Conservation (phyloP, 2,113 vertebrate genomes). For the Cebidichthys violaceus region DNA sequence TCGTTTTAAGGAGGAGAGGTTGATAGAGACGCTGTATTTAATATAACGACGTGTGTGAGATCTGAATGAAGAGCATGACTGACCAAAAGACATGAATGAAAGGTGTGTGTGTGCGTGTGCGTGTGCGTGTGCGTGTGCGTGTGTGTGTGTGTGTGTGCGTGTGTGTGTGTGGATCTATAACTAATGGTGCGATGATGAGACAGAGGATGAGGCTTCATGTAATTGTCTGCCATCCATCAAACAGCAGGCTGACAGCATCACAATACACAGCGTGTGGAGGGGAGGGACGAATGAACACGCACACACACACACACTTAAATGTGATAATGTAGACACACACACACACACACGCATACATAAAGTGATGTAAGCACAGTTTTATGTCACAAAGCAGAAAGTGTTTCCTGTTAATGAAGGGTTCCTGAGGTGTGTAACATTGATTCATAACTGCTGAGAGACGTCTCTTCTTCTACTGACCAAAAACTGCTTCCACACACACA, state of each 20-base stretch:
- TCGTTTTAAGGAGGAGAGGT: neutral
- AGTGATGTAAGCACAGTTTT: constrained; percentile 30
- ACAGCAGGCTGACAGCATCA: constrained; percentile 93
- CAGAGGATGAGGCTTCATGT: constrained; percentile 81
- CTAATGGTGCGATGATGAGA: constrained; percentile 98
- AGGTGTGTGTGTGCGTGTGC: constrained; percentile 10
- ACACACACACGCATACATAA: neutral
- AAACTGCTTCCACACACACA: neutral
- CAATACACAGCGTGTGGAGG: constrained; percentile 77
- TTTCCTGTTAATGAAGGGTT: constrained; percentile 4
- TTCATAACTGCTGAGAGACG: neutral
- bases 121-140: constrained; percentile 13
- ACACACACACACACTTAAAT: constrained; percentile 13
- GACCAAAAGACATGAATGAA: neutral
- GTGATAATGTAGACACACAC: neutral
- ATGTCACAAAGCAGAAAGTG: neutral
- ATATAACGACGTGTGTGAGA: neutral
- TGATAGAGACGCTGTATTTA: no score
- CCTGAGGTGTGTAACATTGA: neutral
- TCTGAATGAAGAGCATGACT: constrained; percentile 3
- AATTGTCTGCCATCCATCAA: constrained; percentile 98
- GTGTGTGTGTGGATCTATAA: constrained; percentile 91
- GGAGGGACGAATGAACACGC: constrained; percentile 35
- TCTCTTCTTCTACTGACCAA: constrained; percentile 18
- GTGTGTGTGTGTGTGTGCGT: constrained; percentile 10